Evolutionary conservation across 2,888 invertebrate species (phyloP).

Genomic region (Gymnoscelis rufifasciata): DNA sequence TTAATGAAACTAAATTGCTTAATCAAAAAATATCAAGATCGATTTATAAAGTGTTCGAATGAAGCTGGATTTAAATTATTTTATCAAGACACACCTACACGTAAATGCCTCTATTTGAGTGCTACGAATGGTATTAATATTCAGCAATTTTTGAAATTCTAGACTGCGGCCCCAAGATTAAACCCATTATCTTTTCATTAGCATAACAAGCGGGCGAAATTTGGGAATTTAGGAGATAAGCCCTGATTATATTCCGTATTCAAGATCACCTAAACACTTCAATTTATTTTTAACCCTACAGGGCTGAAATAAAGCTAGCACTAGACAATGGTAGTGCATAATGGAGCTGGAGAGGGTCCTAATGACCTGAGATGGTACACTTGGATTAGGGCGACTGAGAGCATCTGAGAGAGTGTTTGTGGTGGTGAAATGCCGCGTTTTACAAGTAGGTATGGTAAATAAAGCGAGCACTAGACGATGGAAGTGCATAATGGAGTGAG

Average conservation of each 20-base stretch:
- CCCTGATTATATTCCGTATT: neutral
- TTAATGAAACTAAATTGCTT: too few relatives aligned
- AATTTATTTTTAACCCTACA: constrained; percentile 1
- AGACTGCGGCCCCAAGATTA: too few relatives aligned
- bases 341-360: constrained; percentile 25
- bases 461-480: constrained; percentile 21
- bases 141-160: too few relatives aligned
- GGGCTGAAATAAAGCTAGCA: constrained; percentile 11
- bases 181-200: too few relatives aligned
- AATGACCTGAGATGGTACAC: constrained; percentile 25
- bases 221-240: neutral
- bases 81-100: too few relatives aligned
- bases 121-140: too few relatives aligned
- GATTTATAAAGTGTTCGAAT: too few relatives aligned
- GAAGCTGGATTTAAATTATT: too few relatives aligned
- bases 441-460: neutral
- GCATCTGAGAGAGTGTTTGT: constrained; percentile 17
- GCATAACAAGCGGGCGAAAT: neutral
- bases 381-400: constrained; percentile 25
- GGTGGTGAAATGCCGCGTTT: constrained; percentile 6
- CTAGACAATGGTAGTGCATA: constrained; percentile 24
- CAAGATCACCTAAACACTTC: neutral
- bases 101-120: too few relatives aligned
- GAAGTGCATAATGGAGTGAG: constrained; percentile 25
- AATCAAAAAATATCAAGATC: too few relatives aligned